phyloP scores from a whole-genome alignment of 2,113 vertebrate species.

The Isurus oxyrinchus region DNA sequence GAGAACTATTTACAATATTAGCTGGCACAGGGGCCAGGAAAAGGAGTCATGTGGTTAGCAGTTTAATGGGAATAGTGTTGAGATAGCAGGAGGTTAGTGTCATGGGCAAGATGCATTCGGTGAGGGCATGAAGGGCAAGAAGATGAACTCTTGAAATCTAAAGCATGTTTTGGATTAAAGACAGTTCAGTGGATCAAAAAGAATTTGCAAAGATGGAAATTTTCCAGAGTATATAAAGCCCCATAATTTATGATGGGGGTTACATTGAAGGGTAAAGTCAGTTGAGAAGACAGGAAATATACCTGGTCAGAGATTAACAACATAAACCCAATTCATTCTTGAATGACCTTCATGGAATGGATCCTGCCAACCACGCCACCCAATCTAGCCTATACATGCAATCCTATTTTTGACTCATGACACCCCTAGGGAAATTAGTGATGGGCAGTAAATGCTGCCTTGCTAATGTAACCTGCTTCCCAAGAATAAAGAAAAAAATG shows the following conservation, averaged over 20 bases:
- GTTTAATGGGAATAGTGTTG: not conserved
- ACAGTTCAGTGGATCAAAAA: not conserved
- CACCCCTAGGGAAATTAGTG: not conserved
- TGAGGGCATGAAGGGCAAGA: not conserved
- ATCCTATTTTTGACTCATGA: not conserved
- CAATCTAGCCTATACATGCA: too few relatives aligned
- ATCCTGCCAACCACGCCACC: too few relatives aligned
- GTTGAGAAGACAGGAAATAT: too few relatives aligned
- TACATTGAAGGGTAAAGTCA: too few relatives aligned
- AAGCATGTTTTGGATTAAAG: not conserved
- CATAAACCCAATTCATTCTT: too few relatives aligned
- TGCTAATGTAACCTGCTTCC: not conserved
- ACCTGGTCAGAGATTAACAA: not conserved
- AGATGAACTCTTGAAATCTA: not conserved
- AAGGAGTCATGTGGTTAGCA: not conserved
- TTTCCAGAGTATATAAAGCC: too few relatives aligned
- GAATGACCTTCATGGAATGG: too few relatives aligned
- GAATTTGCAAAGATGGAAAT: not conserved
- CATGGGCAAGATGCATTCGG: not conserved
- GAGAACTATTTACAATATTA: not conserved
- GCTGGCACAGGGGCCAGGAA: not conserved
- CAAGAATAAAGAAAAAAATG: not conserved
- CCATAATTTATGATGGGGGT: too few relatives aligned
- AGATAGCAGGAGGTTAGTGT: not conserved
- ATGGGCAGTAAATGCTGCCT: too few relatives aligned